These are phyloP conservation scores for Neoascia interrupta DNA, from an alignment of 2,888 invertebrate species.

Conservation along the genomic window DNA sequence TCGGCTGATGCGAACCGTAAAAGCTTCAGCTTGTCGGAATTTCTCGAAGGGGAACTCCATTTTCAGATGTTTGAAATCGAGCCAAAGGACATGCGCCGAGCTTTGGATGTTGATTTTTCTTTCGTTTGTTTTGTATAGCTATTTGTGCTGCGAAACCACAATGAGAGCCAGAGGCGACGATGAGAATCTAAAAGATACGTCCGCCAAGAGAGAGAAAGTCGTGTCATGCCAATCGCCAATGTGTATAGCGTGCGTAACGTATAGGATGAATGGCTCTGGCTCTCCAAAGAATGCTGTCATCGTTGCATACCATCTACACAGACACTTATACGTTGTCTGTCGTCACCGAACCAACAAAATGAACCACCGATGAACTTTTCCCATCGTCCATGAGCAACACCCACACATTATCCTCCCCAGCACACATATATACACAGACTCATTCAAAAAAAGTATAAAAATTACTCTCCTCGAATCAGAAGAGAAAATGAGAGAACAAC, in stretches of 20 bases:
- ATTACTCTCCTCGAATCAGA: too few species aligned
- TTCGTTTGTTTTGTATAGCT: constrained; percentile 6
- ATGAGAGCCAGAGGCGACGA: not conserved
- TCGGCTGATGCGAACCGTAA: constrained; percentile 64
- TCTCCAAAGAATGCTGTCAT: constrained; percentile 61
- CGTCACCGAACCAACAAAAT: constrained; percentile 53
- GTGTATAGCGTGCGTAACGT: too few species aligned
- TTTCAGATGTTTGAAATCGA: constrained; percentile 48
- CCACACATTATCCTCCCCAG: constrained; percentile 48
- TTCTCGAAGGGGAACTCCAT: constrained; percentile 27
- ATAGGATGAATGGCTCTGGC: too few species aligned
- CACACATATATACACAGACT: constrained; percentile 15
- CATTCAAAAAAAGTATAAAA: not conserved
- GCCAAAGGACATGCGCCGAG: constrained; percentile 59
- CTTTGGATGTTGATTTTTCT: constrained; percentile 42
- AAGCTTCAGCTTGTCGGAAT: constrained; percentile 41
- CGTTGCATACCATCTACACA: constrained; percentile 55
- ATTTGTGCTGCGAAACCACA: not conserved
- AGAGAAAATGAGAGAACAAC: constrained; percentile 6
- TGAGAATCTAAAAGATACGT: too few species aligned
- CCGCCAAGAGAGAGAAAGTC: too few species aligned
- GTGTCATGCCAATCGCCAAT: too few species aligned
- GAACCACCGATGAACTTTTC: constrained; percentile 62
- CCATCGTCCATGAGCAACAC: constrained; percentile 47
- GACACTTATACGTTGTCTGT: constrained; percentile 54